Evolutionary conservation across 2,888 invertebrate genomes (phyloP).

Genomic region (Synergus japonicus): DNA sequence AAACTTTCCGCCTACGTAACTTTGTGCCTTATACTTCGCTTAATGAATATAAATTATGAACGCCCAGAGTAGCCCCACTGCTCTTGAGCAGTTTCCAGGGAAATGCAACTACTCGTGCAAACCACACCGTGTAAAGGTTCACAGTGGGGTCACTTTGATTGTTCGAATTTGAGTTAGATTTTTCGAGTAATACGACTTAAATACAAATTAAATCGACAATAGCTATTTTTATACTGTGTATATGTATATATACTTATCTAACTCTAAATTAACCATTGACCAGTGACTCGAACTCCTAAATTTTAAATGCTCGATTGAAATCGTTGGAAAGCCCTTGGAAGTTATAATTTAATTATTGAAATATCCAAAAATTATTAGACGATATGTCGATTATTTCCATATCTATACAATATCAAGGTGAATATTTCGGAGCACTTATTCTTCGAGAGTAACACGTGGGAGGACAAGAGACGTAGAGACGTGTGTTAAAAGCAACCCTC

Average conservation of each 20-base stretch:
- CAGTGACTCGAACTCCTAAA: too few species aligned
- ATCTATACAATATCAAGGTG: too few species aligned
- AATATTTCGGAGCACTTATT: too few species aligned
- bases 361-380: too few species aligned
- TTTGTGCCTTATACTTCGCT: background rate
- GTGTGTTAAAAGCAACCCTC: too few species aligned
- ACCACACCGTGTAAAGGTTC: background rate
- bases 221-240: too few species aligned
- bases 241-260: background rate
- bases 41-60: slow-evolving; percentile 7
- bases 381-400: too few species aligned
- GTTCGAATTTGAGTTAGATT: background rate
- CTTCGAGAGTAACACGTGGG: too few species aligned
- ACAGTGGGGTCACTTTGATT: background rate
- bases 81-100: slow-evolving; percentile 1
- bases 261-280: background rate
- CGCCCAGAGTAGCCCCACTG: background rate
- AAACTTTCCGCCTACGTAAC: slow-evolving; percentile 5
- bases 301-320: too few species aligned
- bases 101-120: background rate
- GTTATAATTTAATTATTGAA: too few species aligned
- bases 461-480: too few species aligned
- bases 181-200: background rate
- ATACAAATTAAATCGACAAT: background rate
- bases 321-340: too few species aligned